phyloP scores from a whole-genome alignment of 2,888 invertebrate species.

The Harpalus rubripes region DNA sequence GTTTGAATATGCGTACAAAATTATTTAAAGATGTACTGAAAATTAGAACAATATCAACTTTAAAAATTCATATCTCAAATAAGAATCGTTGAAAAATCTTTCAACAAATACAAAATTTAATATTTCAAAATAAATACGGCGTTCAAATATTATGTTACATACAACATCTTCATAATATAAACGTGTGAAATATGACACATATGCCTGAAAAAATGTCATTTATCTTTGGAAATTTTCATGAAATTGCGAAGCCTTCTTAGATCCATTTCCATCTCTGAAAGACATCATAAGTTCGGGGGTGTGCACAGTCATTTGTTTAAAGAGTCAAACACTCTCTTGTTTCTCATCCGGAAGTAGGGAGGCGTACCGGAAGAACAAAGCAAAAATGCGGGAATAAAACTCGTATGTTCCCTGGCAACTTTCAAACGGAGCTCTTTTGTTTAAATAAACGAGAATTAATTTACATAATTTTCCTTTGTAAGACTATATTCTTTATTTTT shows the following conservation, averaged over 20 bases:
- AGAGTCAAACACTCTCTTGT: conserved; percentile 26
- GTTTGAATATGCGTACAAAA: no score
- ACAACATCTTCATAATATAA: conserved; percentile 10
- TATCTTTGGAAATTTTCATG: conserved; percentile 6
- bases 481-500: not conserved
- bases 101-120: not conserved
- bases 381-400: not conserved
- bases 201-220: conserved; percentile 25
- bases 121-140: not conserved
- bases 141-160: not conserved
- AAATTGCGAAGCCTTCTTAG: not conserved
- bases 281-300: conserved; percentile 17
- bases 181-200: not conserved
- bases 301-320: conserved; percentile 52
- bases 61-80: no score
- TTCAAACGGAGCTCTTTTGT: not conserved
- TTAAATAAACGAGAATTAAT: not conserved
- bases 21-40: no score
- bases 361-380: conserved; percentile 41
- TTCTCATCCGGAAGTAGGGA: conserved; percentile 29
- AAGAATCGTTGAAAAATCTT: not conserved
- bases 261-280: conserved; percentile 29
- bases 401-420: not conserved
- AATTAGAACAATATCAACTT: no score
- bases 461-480: not conserved